Evolutionary conservation across 2,888 invertebrate species (phyloP).

Genomic region (Cephus pygmeus): DNA sequence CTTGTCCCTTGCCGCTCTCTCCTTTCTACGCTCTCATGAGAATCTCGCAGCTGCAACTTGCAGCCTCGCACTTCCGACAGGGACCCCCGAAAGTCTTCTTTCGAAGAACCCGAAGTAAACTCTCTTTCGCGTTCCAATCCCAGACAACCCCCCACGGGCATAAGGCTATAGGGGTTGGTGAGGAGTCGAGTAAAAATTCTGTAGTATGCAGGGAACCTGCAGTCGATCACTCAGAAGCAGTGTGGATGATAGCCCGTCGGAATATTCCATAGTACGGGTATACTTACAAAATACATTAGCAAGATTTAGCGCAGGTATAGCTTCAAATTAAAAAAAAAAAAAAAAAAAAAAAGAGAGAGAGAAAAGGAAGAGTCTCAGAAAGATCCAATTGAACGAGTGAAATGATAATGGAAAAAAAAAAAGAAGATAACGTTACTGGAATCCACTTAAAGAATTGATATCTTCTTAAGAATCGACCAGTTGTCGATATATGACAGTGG

Average conservation of each 20-base stretch:
- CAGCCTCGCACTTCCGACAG: conserved; percentile 12
- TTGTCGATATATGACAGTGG: neutral
- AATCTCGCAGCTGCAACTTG: conserved; percentile 50
- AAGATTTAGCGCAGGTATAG: no score
- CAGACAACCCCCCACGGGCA: neutral
- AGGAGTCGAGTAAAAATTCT: no score
- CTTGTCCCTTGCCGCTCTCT: conserved; percentile 20
- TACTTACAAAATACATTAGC: no score
- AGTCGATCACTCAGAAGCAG: no score
- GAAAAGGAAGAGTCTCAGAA: neutral
- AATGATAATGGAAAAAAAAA: neutral
- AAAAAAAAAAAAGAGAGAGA: neutral
- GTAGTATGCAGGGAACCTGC: no score
- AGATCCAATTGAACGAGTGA: neutral
- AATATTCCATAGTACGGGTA: no score
- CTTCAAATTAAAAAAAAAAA: neutral
- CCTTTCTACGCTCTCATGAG: conserved; percentile 49
- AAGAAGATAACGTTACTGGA: neutral
- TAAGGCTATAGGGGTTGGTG: no score
- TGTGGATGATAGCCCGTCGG: no score
- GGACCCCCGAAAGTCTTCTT: neutral
- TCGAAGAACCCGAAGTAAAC: neutral
- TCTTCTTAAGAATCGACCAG: neutral
- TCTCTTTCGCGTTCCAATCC: neutral
- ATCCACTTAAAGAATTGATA: neutral